Evolutionary conservation across 2,113 vertebrate genomes (phyloP).

Genomic region (Melanerpes formicivorus): DNA sequence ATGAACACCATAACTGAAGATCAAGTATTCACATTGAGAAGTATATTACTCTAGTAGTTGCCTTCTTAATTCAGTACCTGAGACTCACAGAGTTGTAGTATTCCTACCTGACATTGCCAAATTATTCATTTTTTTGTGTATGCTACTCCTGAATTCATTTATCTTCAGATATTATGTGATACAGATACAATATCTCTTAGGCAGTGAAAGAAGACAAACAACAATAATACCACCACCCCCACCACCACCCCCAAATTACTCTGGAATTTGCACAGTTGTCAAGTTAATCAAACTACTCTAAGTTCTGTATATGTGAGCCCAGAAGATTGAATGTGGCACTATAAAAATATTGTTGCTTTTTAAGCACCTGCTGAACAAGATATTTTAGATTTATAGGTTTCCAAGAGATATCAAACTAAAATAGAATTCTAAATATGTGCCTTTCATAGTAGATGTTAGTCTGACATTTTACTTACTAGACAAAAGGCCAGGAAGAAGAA

Average conservation of each 20-base stretch:
- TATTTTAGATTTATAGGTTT: background rate
- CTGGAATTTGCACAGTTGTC: background rate
- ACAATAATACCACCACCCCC: rapidly evolving
- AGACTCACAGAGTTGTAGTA: background rate
- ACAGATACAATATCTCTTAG: background rate
- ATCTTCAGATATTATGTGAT: background rate
- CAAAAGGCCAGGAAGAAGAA: background rate
- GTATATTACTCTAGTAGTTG: background rate
- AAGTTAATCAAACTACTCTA: background rate
- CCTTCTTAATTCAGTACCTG: background rate
- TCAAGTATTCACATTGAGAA: background rate
- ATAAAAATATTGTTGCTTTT: background rate
- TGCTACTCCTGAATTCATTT: background rate
- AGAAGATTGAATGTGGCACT: background rate
- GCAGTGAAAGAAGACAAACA: background rate
- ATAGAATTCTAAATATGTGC: background rate
- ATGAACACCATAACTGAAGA: background rate
- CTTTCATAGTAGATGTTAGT: background rate
- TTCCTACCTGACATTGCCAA: background rate
- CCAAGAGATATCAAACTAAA: background rate
- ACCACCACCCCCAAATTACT: rapidly evolving
- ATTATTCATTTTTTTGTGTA: background rate
- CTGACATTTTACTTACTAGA: background rate
- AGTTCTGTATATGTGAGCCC: background rate
- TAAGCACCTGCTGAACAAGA: background rate